Percentiles rank a stretch among this genome's conserved stretches.
Evolutionary conservation across 1,140 invertebrate species (phyloP).

Genomic region (Centruroides sculpturatus): DNA sequence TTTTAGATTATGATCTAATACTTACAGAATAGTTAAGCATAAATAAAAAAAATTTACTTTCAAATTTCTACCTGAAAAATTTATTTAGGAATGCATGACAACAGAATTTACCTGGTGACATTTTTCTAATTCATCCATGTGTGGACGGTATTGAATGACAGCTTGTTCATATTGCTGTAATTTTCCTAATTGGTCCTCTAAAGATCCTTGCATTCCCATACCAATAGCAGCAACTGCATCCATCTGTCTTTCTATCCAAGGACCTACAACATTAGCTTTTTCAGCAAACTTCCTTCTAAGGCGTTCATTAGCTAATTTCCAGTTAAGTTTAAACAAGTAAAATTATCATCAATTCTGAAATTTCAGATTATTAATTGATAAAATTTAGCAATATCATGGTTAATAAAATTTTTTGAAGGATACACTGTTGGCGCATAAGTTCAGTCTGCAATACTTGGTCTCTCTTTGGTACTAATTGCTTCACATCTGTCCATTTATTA

Average conservation of each 20-base stretch:
- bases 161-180: conserved; percentile 89
- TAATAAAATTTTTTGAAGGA: conserved; percentile 21
- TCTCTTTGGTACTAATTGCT: conserved; percentile 84
- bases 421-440: conserved; percentile 89
- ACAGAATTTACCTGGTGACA: conserved; percentile 58
- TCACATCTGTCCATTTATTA: conserved; percentile 92
- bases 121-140: conserved; percentile 96
- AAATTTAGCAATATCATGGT: too few relatives aligned
- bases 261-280: conserved; percentile 91
- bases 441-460: conserved; percentile 87
- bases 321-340: conserved; percentile 5
- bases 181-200: conserved; percentile 88
- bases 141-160: conserved; percentile 86
- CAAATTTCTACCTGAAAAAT: not conserved
- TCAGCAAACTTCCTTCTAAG: conserved; percentile 93
- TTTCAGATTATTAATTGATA: too few relatives aligned
- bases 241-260: conserved; percentile 97
- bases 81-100: not conserved
- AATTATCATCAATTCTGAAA: too few relatives aligned
- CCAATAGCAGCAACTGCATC: conserved; percentile 93
- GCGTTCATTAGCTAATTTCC: conserved; percentile 68
- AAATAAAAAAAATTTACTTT: not conserved
- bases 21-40: not conserved
- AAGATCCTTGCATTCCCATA: conserved; percentile 67
- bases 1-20: too few relatives aligned